Conservation (phyloP, 2,888 invertebrate species). For the Byasa hedistus region DNA sequence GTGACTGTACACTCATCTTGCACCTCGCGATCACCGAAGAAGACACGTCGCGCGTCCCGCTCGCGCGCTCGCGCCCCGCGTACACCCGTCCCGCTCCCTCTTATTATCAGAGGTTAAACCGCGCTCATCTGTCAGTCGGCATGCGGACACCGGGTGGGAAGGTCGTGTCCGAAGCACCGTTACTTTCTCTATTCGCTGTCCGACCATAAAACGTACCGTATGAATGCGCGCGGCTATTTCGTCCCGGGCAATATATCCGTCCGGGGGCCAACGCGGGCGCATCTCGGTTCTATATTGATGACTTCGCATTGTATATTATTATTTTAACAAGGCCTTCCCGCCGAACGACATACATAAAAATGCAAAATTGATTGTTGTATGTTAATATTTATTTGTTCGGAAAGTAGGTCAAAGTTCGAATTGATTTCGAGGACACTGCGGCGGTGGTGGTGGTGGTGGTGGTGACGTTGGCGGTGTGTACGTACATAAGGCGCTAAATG, state of each 20-base stretch:
- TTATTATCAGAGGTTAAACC: conserved; percentile 78
- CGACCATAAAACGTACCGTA: conserved; percentile 65
- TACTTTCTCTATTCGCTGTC: conserved; percentile 64
- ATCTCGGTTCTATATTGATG: conserved; percentile 46
- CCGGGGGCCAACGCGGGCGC: conserved; percentile 53
- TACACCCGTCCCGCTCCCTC: conserved; percentile 60
- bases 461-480: no score
- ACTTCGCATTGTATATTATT: conserved; percentile 35
- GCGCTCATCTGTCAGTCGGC: conserved; percentile 76
- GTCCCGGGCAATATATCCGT: conserved; percentile 60
- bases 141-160: conserved; percentile 69
- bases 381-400: conserved; percentile 30
- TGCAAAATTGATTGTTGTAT: conserved; percentile 10
- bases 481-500: conserved; percentile 44
- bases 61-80: conserved; percentile 42
- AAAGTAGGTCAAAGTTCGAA: conserved; percentile 56
- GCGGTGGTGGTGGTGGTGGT: no score
- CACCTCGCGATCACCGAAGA: conserved; percentile 78
- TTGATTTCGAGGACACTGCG: conserved; percentile 36
- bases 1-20: conserved; percentile 79
- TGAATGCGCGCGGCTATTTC: conserved; percentile 58
- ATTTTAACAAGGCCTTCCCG: conserved; percentile 29
- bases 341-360: conserved; percentile 15
- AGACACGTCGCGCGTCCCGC: conserved; percentile 65
- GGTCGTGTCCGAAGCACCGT: conserved; percentile 65